phyloP scores from a whole-genome alignment of 2,888 invertebrate genomes.

The Drosophila anomalata region DNA sequence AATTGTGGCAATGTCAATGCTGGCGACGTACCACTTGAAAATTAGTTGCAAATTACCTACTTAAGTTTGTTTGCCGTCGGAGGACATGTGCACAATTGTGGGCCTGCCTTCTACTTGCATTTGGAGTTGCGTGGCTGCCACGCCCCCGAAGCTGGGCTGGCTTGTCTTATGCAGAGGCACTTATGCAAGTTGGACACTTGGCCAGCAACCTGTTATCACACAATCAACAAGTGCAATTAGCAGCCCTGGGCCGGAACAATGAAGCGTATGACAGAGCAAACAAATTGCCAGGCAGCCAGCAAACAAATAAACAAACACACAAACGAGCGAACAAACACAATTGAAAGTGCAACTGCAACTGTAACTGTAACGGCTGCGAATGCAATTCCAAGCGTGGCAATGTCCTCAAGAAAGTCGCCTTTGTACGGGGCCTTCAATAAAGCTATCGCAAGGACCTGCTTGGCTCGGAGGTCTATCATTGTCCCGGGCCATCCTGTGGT shows the following conservation, averaged over 20 bases:
- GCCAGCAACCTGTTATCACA: slow-evolving; percentile 66
- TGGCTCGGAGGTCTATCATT: slow-evolving; percentile 13
- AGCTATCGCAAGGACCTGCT: slow-evolving; percentile 34
- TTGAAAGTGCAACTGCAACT: slow-evolving; percentile 32
- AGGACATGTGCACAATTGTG: slow-evolving; percentile 70
- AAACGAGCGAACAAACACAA: slow-evolving; percentile 38
- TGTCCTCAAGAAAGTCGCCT: slow-evolving; percentile 32
- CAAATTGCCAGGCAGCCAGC: slow-evolving; percentile 75
- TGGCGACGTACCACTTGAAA: slow-evolving; percentile 62
- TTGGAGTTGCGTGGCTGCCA: slow-evolving; percentile 63
- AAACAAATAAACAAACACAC: slow-evolving; percentile 53
- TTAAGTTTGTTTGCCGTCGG: slow-evolving; percentile 71
- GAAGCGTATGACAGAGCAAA: slow-evolving; percentile 73
- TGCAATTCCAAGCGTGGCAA: slow-evolving; percentile 4
- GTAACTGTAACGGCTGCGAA: slow-evolving; percentile 3
- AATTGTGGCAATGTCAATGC: slow-evolving; percentile 41
- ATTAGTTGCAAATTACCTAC: slow-evolving; percentile 79
- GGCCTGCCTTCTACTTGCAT: slow-evolving; percentile 33
- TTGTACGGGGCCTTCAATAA: slow-evolving; percentile 39
- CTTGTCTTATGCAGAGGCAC: slow-evolving; percentile 74
- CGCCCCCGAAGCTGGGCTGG: slow-evolving; percentile 58
- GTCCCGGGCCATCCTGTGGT: slow-evolving; percentile 18
- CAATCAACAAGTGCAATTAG: slow-evolving; percentile 78
- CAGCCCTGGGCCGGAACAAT: slow-evolving; percentile 66
- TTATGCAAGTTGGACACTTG: slow-evolving; percentile 56